These are phyloP conservation scores for Perdita meconis DNA, from an alignment of 2,888 invertebrate genomes.

Conservation along the genomic window DNA sequence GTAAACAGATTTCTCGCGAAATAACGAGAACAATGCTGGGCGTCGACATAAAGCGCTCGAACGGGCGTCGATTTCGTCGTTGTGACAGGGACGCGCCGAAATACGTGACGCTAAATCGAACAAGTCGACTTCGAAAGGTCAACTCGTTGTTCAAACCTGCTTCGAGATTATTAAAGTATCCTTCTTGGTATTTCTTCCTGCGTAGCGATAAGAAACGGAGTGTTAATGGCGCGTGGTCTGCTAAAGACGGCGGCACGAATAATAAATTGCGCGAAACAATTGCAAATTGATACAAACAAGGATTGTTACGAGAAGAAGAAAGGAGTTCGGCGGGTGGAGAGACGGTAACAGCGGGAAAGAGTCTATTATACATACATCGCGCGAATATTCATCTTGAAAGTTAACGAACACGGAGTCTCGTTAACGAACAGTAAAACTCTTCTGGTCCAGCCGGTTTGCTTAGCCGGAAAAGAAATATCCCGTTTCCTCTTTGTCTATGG, in stretches of 20 bases:
- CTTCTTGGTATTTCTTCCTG: neutral
- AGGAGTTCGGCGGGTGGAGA: neutral
- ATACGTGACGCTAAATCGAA: neutral
- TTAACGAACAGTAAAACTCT: slow-evolving; percentile 69
- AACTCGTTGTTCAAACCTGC: too few relatives aligned
- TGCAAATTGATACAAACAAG: slow-evolving; percentile 64
- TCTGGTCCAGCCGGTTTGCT: slow-evolving; percentile 49
- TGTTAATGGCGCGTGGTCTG: slow-evolving; percentile 23
- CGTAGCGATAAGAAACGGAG: neutral
- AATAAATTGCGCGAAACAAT: slow-evolving; percentile 63
- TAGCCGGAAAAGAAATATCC: slow-evolving; percentile 63
- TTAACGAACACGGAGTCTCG: slow-evolving; percentile 71
- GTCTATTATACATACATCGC: slow-evolving; percentile 57
- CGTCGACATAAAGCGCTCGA: neutral
- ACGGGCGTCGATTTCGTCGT: neutral
- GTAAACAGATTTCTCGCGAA: slow-evolving; percentile 38
- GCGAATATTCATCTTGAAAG: slow-evolving; percentile 69
- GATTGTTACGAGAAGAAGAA: slow-evolving; percentile 51
- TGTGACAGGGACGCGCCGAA: neutral
- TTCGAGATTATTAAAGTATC: slow-evolving; percentile 7
- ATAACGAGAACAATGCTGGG: slow-evolving; percentile 25
- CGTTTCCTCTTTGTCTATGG: slow-evolving; percentile 15
- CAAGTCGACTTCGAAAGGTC: too few relatives aligned
- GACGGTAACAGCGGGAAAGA: slow-evolving; percentile 34
- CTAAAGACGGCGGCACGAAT: slow-evolving; percentile 51